Conservation (phyloP, 2,888 invertebrate genomes). For the Ornithoptera alexandrae region DNA sequence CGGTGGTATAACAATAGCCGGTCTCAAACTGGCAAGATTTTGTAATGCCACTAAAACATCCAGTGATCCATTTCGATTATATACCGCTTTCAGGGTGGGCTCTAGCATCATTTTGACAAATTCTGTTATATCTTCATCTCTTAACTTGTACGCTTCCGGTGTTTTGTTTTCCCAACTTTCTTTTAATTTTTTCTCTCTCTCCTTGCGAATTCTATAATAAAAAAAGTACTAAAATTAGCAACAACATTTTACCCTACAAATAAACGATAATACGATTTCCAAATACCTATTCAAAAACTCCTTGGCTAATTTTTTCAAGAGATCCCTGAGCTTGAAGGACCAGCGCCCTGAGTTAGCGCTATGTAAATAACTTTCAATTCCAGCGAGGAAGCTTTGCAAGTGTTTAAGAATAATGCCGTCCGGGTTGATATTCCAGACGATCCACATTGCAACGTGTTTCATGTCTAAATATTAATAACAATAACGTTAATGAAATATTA, state of each 20-base stretch:
- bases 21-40: conserved; percentile 87
- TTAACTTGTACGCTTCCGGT: conserved; percentile 85
- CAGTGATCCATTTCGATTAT: conserved; percentile 83
- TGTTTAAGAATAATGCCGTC: conserved; percentile 85
- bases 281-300: conserved; percentile 81
- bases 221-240: conserved; percentile 24
- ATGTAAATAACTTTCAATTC: conserved; percentile 92
- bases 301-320: conserved; percentile 84
- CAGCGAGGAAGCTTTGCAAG: conserved; percentile 88
- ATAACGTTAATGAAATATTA: conserved; percentile 13
- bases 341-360: conserved; percentile 93
- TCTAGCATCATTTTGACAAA: conserved; percentile 89
- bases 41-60: conserved; percentile 85
- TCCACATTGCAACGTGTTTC: conserved; percentile 79
- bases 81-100: conserved; percentile 88
- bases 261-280: neutral
- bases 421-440: conserved; percentile 83
- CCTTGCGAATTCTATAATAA: conserved; percentile 79
- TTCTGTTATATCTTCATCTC: conserved; percentile 88
- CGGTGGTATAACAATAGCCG: conserved; percentile 90
- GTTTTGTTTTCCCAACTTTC: conserved; percentile 85
- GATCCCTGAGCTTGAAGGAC: conserved; percentile 83
- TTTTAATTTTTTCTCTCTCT: conserved; percentile 79
- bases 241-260: neutral
- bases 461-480: conserved; percentile 47